phyloP scores from a whole-genome alignment of 2,113 vertebrate species.

The Halcyon malimbica region DNA sequence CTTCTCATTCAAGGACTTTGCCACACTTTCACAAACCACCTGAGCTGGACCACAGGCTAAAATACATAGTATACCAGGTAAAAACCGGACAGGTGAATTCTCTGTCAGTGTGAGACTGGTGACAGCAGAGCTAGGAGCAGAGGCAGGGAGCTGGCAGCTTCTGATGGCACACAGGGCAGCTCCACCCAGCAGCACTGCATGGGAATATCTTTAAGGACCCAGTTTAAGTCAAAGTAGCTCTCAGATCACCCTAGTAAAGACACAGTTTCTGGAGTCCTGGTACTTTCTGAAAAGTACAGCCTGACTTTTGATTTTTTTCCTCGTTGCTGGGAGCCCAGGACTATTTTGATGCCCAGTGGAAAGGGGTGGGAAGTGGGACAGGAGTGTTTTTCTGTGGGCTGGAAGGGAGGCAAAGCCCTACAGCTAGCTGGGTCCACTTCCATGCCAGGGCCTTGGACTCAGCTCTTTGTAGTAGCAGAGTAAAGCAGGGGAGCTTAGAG shows the following conservation, averaged over 20 bases:
- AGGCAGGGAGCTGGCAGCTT: background rate
- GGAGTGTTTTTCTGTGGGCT: background rate
- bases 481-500: background rate
- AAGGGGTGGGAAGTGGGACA: background rate
- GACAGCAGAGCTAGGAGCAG: background rate
- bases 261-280: background rate
- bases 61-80: background rate
- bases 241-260: background rate
- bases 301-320: background rate
- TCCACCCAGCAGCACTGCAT: background rate
- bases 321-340: background rate
- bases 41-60: rapidly evolving
- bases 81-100: background rate
- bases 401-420: background rate
- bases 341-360: background rate
- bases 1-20: background rate
- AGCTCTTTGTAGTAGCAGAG: background rate
- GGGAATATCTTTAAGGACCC: background rate
- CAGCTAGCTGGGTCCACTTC: background rate
- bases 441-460: background rate
- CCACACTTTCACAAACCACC: background rate
- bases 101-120: background rate
- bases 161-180: background rate
- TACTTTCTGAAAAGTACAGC: background rate
- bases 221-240: background rate